Conservation (phyloP, 2,888 invertebrate genomes). For the Amphipoea oculea region DNA sequence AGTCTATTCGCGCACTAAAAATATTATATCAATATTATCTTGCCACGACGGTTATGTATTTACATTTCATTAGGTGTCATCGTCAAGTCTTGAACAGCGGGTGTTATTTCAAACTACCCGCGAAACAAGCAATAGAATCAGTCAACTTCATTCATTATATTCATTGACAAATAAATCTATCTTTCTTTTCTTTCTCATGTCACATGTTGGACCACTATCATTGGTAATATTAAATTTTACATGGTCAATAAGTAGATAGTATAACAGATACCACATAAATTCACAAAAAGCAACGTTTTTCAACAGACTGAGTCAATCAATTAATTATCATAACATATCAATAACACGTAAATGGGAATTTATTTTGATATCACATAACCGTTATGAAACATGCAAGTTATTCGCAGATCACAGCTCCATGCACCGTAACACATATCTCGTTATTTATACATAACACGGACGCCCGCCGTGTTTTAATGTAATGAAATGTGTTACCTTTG, state of each 20-base stretch:
- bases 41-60: neutral
- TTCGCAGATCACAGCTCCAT: conserved; percentile 28
- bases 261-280: neutral
- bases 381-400: conserved; percentile 39
- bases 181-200: neutral
- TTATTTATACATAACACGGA: conserved; percentile 53
- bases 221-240: neutral
- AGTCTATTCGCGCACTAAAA: neutral
- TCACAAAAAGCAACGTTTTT: conserved; percentile 8
- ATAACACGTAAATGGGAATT: conserved; percentile 25
- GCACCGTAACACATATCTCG: conserved; percentile 33
- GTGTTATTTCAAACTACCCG: neutral
- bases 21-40: neutral
- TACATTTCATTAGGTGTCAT: neutral
- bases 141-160: neutral
- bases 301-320: conserved; percentile 22
- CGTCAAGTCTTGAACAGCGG: neutral
- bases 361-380: conserved; percentile 39
- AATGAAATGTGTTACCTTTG: conserved; percentile 58
- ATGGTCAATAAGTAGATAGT: too few species aligned
- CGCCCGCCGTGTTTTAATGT: conserved; percentile 46
- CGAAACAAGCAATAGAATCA: neutral
- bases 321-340: conserved; percentile 34
- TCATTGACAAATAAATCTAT: neutral
- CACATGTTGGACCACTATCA: too few species aligned